phyloP scores from a whole-genome alignment of 2,113 vertebrate genomes.

The Galemys pyrenaicus region DNA sequence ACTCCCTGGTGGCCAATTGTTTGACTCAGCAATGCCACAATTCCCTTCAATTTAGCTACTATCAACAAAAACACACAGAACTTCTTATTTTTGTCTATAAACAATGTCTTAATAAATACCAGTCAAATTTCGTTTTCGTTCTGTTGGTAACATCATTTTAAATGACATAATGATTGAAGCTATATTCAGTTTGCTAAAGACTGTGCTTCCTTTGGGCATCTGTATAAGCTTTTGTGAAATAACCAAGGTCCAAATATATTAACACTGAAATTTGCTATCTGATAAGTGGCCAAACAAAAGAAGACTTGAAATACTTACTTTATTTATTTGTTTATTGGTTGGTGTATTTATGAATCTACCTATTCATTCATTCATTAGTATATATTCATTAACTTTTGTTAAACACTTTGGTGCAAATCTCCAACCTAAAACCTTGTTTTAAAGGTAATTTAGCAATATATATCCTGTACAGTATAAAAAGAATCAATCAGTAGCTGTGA shows the following conservation, averaged over 20 bases:
- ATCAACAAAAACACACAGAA: slow-evolving; percentile 8
- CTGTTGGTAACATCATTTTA: neutral
- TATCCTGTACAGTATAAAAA: neutral
- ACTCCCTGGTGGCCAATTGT: neutral
- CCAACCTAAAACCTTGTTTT: neutral
- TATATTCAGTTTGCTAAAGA: neutral
- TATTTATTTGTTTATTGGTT: neutral
- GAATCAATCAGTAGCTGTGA: neutral
- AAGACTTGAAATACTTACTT: neutral
- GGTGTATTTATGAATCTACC: neutral
- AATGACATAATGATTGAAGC: neutral
- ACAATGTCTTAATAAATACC: neutral
- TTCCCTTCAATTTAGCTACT: neutral
- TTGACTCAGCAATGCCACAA: neutral
- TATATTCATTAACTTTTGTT: neutral
- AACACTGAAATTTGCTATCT: slow-evolving; percentile 15
- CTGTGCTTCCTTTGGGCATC: neutral
- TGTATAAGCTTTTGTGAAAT: neutral
- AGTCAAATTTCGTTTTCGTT: slow-evolving; percentile 9
- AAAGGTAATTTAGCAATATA: neutral
- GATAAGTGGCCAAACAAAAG: neutral
- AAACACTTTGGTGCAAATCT: neutral
- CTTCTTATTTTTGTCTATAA: neutral
- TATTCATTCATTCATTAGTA: neutral
- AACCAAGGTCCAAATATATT: neutral